Conservation (phyloP, 2,888 invertebrate species). For the Papilio demoleus region DNA sequence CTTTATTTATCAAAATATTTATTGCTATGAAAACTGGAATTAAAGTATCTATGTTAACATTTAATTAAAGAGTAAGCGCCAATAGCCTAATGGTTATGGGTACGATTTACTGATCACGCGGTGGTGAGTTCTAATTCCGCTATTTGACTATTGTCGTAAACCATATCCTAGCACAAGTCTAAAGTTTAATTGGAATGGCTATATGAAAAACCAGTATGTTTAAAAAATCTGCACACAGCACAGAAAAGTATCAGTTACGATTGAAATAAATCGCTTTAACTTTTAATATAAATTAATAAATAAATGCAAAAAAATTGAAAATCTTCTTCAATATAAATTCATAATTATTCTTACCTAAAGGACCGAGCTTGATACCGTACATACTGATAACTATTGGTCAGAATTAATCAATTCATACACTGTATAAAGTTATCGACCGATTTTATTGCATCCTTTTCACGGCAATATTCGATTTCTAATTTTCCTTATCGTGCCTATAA, state of each 20-base stretch:
- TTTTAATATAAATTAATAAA: too few species aligned
- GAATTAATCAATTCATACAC: slow-evolving; percentile 27
- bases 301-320: not conserved
- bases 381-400: slow-evolving; percentile 48
- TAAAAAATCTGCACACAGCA: too few species aligned
- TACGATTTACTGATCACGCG: too few species aligned
- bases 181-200: too few species aligned
- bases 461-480: slow-evolving; percentile 73
- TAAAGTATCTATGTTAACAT: slow-evolving; percentile 11
- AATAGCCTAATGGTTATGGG: too few species aligned
- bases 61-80: too few species aligned
- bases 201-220: too few species aligned
- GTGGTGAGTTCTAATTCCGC: too few species aligned
- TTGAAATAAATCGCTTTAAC: too few species aligned
- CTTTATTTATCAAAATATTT: slow-evolving; percentile 23
- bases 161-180: too few species aligned
- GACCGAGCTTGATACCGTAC: slow-evolving; percentile 47
- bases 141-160: too few species aligned
- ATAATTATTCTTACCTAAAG: slow-evolving; percentile 44
- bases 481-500: slow-evolving; percentile 60
- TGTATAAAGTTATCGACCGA: slow-evolving; percentile 42
- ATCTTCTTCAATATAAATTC: not conserved
- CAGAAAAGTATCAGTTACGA: too few species aligned
- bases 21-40: slow-evolving; percentile 27
- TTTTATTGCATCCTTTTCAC: slow-evolving; percentile 54